A percentile compares a stretch with the other conserved stretches of the same genome.
These are phyloP conservation scores for Oligia strigilis DNA, from an alignment of 2,888 invertebrate species.

Conservation along the genomic window DNA sequence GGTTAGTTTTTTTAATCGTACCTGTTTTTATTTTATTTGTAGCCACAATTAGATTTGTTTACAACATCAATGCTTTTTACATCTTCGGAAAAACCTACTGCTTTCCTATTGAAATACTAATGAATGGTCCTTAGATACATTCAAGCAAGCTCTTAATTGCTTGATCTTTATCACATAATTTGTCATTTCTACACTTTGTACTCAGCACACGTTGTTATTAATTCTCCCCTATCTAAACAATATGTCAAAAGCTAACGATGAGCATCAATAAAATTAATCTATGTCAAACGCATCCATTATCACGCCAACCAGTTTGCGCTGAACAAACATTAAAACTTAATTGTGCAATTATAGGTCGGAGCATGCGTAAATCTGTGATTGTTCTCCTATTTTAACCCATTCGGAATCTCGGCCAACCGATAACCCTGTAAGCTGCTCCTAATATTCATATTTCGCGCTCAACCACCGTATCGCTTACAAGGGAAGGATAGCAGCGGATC, in stretches of 20 bases:
- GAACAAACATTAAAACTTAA: slow-evolving; percentile 65
- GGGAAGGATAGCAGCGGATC: slow-evolving; percentile 74
- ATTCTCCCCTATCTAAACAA: slow-evolving; percentile 45
- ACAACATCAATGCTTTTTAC: neutral
- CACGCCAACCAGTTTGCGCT: slow-evolving; percentile 40
- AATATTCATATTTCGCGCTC: slow-evolving; percentile 66
- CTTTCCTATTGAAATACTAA: neutral
- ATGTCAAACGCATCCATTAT: slow-evolving; percentile 56
- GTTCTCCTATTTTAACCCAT: slow-evolving; percentile 76
- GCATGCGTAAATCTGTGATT: slow-evolving; percentile 76
- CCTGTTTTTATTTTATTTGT: neutral
- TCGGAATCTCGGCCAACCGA: slow-evolving; percentile 80
- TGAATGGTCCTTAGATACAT: slow-evolving; percentile 20
- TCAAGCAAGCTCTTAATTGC: slow-evolving; percentile 21
- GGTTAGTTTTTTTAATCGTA: neutral
- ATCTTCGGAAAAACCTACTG: neutral
- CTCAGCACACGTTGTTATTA: slow-evolving; percentile 29
- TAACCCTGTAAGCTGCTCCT: slow-evolving; percentile 73
- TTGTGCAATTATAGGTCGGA: slow-evolving; percentile 75
- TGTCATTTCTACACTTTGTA: slow-evolving; percentile 41
- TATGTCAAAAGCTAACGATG: slow-evolving; percentile 43
- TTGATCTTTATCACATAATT: slow-evolving; percentile 38
- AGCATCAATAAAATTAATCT: slow-evolving; percentile 55
- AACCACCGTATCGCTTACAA: slow-evolving; percentile 71
- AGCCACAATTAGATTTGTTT: too few species aligned